Evolutionary conservation across 2,888 invertebrate genomes (phyloP).

Genomic region (Troilus luridus): DNA sequence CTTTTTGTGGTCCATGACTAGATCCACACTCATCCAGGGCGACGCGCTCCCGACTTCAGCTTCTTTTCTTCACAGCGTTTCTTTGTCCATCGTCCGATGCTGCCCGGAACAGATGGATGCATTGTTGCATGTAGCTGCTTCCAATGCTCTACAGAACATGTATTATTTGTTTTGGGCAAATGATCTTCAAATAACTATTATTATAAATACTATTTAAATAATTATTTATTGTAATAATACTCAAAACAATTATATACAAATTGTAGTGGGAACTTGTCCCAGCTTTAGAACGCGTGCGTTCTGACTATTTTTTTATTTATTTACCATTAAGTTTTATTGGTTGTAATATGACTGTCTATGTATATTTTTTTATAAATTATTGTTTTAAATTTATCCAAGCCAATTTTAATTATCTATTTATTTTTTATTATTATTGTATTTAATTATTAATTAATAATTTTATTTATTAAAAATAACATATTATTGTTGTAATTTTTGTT

Average conservation of each 20-base stretch:
- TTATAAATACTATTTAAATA: neutral
- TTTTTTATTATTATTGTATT: too few species aligned
- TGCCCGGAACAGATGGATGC: conserved; percentile 57
- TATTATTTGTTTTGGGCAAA: conserved; percentile 58
- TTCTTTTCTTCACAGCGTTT: neutral
- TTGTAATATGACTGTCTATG: too few species aligned
- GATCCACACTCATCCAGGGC: conserved; percentile 64
- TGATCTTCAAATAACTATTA: neutral
- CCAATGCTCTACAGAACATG: conserved; percentile 55
- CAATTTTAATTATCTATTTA: too few species aligned
- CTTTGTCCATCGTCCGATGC: neutral
- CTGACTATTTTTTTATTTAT: too few species aligned
- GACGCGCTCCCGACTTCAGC: conserved; percentile 20
- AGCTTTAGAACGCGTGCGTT: neutral
- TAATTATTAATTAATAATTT: too few species aligned
- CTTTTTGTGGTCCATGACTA: conserved; percentile 61
- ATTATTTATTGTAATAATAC: neutral
- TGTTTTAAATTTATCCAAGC: too few species aligned
- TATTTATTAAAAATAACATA: too few species aligned
- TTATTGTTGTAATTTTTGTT: too few species aligned
- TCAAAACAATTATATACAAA: neutral
- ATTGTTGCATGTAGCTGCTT: conserved; percentile 56
- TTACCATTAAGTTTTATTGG: too few species aligned
- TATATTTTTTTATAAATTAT: too few species aligned
- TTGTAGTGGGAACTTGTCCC: neutral